These are phyloP conservation scores for Procavia capensis DNA, from an alignment of 2,113 vertebrate species.

Conservation along the genomic window DNA sequence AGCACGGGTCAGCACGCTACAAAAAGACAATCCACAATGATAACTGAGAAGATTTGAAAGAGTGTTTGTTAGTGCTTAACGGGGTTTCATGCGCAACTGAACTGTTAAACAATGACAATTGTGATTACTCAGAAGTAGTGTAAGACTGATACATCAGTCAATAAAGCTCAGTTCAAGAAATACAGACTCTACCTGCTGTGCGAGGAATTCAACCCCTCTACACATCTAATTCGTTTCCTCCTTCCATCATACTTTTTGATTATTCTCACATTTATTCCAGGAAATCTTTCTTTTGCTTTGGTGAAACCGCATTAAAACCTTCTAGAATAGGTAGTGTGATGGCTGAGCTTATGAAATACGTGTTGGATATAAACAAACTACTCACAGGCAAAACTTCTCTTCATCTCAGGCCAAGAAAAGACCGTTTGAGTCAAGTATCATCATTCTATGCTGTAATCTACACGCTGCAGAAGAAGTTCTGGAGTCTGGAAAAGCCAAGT, in stretches of 20 bases:
- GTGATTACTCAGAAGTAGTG: constrained; percentile 1
- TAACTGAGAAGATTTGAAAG: constrained; percentile 38
- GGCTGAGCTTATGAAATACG: not conserved
- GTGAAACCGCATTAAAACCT: constrained; percentile 33
- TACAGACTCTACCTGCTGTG: not conserved
- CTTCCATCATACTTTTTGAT: not conserved
- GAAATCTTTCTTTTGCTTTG: not conserved
- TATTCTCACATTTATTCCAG: not conserved
- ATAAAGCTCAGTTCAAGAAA: not conserved
- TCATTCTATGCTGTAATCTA: not conserved
- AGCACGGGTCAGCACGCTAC: not conserved
- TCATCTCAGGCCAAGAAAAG: not conserved
- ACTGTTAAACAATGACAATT: constrained; percentile 50
- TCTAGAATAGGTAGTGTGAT: not conserved
- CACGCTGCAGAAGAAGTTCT: not conserved
- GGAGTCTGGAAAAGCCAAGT: not conserved
- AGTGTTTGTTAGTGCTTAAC: constrained; percentile 37
- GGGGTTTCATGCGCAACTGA: not conserved
- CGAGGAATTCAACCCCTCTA: not conserved
- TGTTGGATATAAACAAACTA: not conserved
- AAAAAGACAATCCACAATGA: not conserved
- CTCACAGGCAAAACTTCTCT: not conserved
- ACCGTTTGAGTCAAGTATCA: not conserved
- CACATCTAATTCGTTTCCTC: not conserved
- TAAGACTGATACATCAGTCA: not conserved